Evolutionary conservation across 2,113 vertebrate genomes (phyloP).

Genomic region (Trinectes maculatus): DNA sequence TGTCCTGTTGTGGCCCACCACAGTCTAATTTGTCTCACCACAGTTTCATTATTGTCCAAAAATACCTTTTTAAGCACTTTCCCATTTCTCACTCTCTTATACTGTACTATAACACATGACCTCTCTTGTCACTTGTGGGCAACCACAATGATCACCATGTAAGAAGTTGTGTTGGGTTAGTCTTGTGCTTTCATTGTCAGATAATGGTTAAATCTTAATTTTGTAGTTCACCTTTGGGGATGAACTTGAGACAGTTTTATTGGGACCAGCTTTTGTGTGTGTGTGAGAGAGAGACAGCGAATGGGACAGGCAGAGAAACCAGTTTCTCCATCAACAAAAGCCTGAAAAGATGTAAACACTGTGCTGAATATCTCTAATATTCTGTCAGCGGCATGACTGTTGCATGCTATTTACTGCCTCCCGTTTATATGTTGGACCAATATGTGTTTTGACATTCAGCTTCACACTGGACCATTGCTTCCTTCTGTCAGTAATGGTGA

Average conservation of each 20-base stretch:
- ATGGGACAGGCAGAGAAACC: neutral
- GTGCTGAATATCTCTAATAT: neutral
- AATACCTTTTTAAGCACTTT: too few species aligned
- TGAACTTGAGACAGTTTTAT: neutral
- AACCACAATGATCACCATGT: too few species aligned
- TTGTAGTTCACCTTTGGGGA: too few species aligned
- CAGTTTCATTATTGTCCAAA: too few species aligned
- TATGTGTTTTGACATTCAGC: neutral
- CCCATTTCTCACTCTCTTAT: too few species aligned
- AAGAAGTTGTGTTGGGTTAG: too few species aligned
- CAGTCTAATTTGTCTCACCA: too few species aligned
- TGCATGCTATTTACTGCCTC: neutral
- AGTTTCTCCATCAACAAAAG: slow-evolving; percentile 4
- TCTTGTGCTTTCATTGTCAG: too few species aligned
- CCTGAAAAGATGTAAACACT: neutral
- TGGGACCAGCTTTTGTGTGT: neutral
- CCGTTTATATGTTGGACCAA: neutral
- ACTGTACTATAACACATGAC: too few species aligned
- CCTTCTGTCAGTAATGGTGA: neutral
- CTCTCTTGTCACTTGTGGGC: too few species aligned
- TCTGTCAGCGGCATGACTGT: neutral
- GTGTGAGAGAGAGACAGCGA: neutral
- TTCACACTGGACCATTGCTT: neutral
- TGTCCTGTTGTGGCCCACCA: too few species aligned
- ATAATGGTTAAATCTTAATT: too few species aligned